Base-by-base conservation (phyloP, 2,113 vertebrate species). In the Australoheros scitulus region DNA sequence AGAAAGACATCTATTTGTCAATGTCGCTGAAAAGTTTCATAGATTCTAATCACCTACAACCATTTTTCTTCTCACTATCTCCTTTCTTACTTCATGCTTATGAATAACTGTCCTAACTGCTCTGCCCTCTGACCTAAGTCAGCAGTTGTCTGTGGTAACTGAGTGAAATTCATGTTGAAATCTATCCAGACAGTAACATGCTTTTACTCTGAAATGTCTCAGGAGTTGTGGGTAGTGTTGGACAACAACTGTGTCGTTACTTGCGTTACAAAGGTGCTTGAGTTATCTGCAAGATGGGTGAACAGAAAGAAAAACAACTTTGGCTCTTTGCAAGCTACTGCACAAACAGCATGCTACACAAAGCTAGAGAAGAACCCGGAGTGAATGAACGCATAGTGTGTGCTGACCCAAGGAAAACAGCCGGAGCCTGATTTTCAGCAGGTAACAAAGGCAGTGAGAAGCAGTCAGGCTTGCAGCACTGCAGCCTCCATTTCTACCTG, bases 401-500 rank as follows among this genome's bases (percentile, higher is more conserved):
- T 52, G 65, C 24, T 50, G 43, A 72, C 43, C 43, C 43, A 26
- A 72, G 65, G 24, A 43, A 43, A 72, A 43, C 24, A 32, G 65
- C 65, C 65, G 52, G 43, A 72, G 65, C 43, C 65, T 8, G 65
- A 52, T 26, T 0, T 72, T 72, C 2, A 43, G 65, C 24, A 5
- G 24, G 65, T 72, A 52, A 72, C 65, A 72, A 20, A 29, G 6
- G 10, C 43, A 72, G 26, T 1, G 3, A 32, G 20, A 43, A 52
- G 10, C 65, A 72, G 43, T 72, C 65, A 13, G 65, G 65, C 65
- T 72, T 72, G 50, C 20, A 72, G 65, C 65, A 52, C 29, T 70
- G 65, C 20, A 52, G 43, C 65, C 0, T 72, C 43, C 65, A 72
- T 52, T 52, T 17, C 65, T 47, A 72, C 65, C 43, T 52, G 29